Evolutionary conservation across 2,797 vertebrate genomes (phyloP).

Genomic region (Cynodonichthys magdalenae): DNA sequence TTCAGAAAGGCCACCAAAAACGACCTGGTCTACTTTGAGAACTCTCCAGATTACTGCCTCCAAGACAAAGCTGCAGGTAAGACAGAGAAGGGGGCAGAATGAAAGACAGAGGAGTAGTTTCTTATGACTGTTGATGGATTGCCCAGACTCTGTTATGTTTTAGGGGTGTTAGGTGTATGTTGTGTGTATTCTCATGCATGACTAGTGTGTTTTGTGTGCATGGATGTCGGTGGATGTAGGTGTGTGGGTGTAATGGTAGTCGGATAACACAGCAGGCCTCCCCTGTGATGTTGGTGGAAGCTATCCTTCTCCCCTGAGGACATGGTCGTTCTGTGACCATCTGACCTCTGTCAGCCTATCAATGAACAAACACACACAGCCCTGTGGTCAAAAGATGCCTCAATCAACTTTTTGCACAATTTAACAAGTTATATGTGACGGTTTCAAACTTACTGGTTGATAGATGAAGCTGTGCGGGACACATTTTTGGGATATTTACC

Average conservation of each 20-base stretch:
- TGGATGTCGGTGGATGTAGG: constrained; percentile 40
- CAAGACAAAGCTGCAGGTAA: constrained; percentile 97
- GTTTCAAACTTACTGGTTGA: constrained; percentile 18
- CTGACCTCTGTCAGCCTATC: constrained; percentile 75
- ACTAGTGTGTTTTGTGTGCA: constrained; percentile 65
- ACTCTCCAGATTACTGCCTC: constrained; percentile 97
- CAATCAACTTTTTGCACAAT: constrained; percentile 17
- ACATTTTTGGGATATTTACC: constrained; percentile 6
- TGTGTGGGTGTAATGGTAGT: constrained; percentile 57
- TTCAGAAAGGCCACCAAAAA: constrained; percentile 87
- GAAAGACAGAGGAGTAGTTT: constrained; percentile 46
- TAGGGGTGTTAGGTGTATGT: constrained; percentile 59
- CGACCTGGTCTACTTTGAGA: constrained; percentile 98
- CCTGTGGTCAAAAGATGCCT: constrained; percentile 12
- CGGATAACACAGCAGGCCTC: constrained; percentile 70
- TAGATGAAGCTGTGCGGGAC: neutral
- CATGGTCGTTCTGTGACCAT: constrained; percentile 63
- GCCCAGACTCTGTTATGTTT: constrained; percentile 61
- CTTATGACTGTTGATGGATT: constrained; percentile 71
- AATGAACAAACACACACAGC: constrained; percentile 41
- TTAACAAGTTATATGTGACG: constrained; percentile 4
- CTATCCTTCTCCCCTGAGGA: constrained; percentile 70
- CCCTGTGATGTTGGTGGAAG: constrained; percentile 74
- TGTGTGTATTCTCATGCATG: constrained; percentile 71
- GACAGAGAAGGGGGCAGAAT: constrained; percentile 16